These are phyloP conservation scores for Cerceris rybyensis DNA, from an alignment of 2,888 invertebrate species.

Conservation along the genomic window DNA sequence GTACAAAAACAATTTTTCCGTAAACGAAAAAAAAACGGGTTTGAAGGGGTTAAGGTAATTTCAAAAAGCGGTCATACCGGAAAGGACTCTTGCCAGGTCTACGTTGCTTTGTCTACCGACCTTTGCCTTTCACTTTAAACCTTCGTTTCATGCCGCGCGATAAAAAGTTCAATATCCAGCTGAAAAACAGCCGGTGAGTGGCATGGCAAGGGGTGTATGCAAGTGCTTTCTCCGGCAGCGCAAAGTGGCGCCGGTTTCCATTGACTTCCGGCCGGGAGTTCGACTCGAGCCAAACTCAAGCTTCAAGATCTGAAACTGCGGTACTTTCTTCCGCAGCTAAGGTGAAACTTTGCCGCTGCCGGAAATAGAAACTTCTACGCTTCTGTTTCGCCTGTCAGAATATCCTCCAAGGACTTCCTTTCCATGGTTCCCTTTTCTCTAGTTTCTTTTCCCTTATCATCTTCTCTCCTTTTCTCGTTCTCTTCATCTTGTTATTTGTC, in stretches of 20 bases:
- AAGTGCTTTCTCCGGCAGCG: slow-evolving; percentile 42
- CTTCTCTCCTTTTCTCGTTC: neutral
- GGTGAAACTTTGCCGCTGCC: slow-evolving; percentile 35
- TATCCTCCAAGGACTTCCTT: slow-evolving; percentile 9
- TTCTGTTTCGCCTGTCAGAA: slow-evolving; percentile 31
- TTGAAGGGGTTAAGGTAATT: no score
- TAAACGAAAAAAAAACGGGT: no score
- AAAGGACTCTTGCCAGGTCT: slow-evolving; percentile 14
- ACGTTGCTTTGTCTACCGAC: slow-evolving; percentile 38
- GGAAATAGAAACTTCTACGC: slow-evolving; percentile 48
- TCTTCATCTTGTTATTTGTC: neutral
- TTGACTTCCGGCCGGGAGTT: slow-evolving; percentile 53
- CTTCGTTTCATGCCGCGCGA: slow-evolving; percentile 31
- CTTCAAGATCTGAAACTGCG: slow-evolving; percentile 32
- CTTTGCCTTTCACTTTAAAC: slow-evolving; percentile 28
- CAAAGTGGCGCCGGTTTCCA: slow-evolving; percentile 48
- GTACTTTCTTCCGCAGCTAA: slow-evolving; percentile 38
- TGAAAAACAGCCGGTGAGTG: slow-evolving; percentile 35
- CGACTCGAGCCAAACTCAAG: slow-evolving; percentile 34
- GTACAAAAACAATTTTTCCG: no score
- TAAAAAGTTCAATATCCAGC: slow-evolving; percentile 67
- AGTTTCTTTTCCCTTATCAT: neutral
- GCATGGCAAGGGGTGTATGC: slow-evolving; percentile 23
- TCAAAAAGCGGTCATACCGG: neutral
- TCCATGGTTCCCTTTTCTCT: neutral